Evolutionary conservation across 2,888 invertebrate genomes (phyloP).

Genomic region (Gonocerus acuteangulatus): DNA sequence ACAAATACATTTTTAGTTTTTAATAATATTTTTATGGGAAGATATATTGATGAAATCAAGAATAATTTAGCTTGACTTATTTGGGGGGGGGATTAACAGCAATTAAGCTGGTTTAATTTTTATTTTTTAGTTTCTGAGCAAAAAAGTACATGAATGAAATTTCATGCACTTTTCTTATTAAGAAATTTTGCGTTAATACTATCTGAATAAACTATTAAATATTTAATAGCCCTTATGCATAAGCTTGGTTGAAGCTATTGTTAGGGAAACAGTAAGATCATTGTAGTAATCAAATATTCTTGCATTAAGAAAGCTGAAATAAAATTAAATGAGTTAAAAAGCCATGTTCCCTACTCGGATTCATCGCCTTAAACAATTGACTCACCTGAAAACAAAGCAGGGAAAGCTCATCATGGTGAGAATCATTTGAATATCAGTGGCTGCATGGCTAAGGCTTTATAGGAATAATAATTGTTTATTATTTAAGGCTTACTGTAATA

Average conservation of each 20-base stretch:
- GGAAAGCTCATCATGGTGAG: constrained; percentile 32
- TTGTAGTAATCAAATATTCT: too few species aligned
- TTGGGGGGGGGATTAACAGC: too few species aligned
- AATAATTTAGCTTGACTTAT: too few species aligned
- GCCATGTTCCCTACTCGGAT: constrained; percentile 14
- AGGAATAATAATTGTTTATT: constrained; percentile 8
- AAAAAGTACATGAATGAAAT: too few species aligned
- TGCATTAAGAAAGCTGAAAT: not conserved
- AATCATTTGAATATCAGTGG: constrained; percentile 31
- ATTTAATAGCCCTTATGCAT: constrained; percentile 21
- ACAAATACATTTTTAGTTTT: too few species aligned
- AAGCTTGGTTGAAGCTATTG: constrained; percentile 22
- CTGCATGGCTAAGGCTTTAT: constrained; percentile 33
- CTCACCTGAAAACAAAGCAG: constrained; percentile 27
- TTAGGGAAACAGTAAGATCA: not conserved
- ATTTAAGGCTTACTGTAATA: constrained; percentile 12
- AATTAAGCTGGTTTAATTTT: too few species aligned
- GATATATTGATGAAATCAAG: too few species aligned
- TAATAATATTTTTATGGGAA: too few species aligned
- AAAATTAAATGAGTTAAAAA: not conserved
- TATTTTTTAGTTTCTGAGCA: too few species aligned
- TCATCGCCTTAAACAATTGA: constrained; percentile 19
- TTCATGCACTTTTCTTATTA: too few species aligned
- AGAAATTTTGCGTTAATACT: too few species aligned
- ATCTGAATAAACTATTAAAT: not conserved